Percentiles rank a stretch among this genome's conserved stretches.
These are phyloP conservation scores for Albula glossodonta DNA, from an alignment of 2,113 vertebrate species.

Conservation along the genomic window DNA sequence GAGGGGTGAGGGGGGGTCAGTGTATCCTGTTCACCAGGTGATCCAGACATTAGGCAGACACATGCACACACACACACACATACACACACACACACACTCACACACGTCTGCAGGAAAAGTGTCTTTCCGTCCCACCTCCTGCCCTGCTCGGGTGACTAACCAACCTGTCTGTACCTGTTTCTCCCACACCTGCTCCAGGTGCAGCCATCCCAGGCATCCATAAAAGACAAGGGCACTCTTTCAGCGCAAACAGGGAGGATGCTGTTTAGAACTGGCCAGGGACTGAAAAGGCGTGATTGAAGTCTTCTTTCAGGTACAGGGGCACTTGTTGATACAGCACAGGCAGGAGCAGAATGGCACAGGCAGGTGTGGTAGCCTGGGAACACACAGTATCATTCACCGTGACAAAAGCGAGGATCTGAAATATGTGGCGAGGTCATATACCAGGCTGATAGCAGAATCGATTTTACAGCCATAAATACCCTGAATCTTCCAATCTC, in stretches of 20 bases:
- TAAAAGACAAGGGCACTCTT: background rate
- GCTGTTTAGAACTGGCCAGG: background rate
- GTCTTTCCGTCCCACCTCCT: background rate
- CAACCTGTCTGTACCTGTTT: background rate
- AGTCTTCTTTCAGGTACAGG: background rate
- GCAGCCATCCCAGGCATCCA: background rate
- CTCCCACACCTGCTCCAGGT: background rate
- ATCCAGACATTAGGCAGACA: background rate
- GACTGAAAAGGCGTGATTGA: background rate
- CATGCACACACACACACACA: no score
- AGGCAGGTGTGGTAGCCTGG: slow-evolving; percentile 1
- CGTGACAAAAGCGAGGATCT: background rate
- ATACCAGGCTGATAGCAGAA: no score
- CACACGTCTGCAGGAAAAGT: background rate
- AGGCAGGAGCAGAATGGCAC: background rate
- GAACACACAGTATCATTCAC: background rate
- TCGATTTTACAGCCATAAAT: no score
- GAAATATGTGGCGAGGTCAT: background rate
- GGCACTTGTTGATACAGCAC: background rate
- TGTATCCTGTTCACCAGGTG: background rate
- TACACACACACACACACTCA: background rate
- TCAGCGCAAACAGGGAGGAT: background rate
- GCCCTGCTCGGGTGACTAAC: background rate
- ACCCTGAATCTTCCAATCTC: no score
- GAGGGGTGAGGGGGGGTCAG: background rate